phyloP scores from a whole-genome alignment of 1,140 invertebrate species.

The Paralvinella palmiformis region DNA sequence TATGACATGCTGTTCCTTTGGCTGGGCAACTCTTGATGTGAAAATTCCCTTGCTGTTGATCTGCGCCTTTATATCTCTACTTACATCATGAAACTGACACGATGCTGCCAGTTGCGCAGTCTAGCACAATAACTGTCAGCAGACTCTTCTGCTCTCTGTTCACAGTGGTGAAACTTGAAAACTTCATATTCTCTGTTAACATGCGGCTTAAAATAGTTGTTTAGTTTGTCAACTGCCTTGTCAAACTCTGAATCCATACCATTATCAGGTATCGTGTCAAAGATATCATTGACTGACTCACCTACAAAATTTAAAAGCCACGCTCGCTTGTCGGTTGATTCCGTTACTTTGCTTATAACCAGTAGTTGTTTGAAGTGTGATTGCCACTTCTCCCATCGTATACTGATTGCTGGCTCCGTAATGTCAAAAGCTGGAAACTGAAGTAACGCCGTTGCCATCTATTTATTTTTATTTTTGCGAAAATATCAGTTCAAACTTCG shows the following conservation, averaged over 20 bases:
- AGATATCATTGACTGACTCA: too few relatives aligned
- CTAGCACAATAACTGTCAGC: too few relatives aligned
- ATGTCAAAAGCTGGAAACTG: slow-evolving; percentile 3
- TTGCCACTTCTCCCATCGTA: not conserved
- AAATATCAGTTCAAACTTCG: too few relatives aligned
- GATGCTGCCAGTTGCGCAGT: not conserved
- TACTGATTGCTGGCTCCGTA: slow-evolving; percentile 2
- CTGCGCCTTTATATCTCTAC: not conserved
- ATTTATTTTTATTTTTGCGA: too few relatives aligned
- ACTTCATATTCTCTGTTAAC: too few relatives aligned
- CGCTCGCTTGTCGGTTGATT: not conserved
- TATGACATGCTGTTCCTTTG: slow-evolving; percentile 4
- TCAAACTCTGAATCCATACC: too few relatives aligned
- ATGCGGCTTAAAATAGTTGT: too few relatives aligned
- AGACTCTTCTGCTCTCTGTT: not conserved
- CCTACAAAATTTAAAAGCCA: too few relatives aligned
- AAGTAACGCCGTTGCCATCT: too few relatives aligned
- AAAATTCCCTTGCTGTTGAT: not conserved
- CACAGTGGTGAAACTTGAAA: slow-evolving; percentile 4
- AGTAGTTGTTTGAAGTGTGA: not conserved
- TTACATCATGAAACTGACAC: too few relatives aligned
- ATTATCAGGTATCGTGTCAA: too few relatives aligned
- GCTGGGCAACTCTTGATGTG: not conserved
- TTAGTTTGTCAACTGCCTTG: too few relatives aligned
- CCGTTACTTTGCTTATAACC: slow-evolving; percentile 5